Conservation (phyloP, 2,797 vertebrate species). For the Peromyscus melanophrys region DNA sequence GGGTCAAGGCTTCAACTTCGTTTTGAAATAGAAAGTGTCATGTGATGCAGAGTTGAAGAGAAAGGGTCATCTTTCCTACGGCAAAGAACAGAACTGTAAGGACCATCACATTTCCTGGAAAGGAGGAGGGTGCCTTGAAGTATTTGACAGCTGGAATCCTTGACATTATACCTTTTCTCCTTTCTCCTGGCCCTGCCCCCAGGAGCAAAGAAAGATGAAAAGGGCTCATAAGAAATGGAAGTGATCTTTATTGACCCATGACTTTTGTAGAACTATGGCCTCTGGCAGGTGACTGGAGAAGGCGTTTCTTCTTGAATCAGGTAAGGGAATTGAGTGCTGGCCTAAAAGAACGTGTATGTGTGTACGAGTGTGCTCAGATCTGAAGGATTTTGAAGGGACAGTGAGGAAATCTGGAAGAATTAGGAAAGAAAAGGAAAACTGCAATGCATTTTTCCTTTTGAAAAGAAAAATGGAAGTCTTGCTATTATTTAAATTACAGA, state of each 20-base stretch:
- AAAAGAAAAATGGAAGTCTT: not conserved
- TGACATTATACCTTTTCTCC: conserved; percentile 83
- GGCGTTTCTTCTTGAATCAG: conserved; percentile 89
- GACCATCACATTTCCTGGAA: conserved; percentile 74
- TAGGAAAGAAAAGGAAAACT: not conserved
- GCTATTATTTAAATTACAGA: not conserved
- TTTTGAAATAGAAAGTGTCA: conserved; percentile 85
- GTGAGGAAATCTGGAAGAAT: no score
- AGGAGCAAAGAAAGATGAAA: conserved; percentile 84
- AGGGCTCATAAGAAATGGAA: conserved; percentile 87
- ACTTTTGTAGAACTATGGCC: conserved; percentile 88
- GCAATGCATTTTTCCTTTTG: conserved; percentile 63
- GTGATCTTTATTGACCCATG: conserved; percentile 89
- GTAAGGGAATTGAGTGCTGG: conserved; percentile 86
- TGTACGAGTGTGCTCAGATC: conserved; percentile 52
- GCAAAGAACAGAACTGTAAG: conserved; percentile 86
- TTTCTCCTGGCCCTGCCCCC: conserved; percentile 79
- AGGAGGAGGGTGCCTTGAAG: conserved; percentile 73
- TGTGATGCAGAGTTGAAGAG: conserved; percentile 78
- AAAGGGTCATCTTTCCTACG: conserved; percentile 87
- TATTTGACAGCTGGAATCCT: conserved; percentile 81
- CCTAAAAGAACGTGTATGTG: conserved; percentile 81
- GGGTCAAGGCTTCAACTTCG: conserved; percentile 84
- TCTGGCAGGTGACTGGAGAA: conserved; percentile 84
- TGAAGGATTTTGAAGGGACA: conserved; percentile 75